phyloP scores from a whole-genome alignment of 1,140 invertebrate species.

The Lasioglossum baleicum region DNA sequence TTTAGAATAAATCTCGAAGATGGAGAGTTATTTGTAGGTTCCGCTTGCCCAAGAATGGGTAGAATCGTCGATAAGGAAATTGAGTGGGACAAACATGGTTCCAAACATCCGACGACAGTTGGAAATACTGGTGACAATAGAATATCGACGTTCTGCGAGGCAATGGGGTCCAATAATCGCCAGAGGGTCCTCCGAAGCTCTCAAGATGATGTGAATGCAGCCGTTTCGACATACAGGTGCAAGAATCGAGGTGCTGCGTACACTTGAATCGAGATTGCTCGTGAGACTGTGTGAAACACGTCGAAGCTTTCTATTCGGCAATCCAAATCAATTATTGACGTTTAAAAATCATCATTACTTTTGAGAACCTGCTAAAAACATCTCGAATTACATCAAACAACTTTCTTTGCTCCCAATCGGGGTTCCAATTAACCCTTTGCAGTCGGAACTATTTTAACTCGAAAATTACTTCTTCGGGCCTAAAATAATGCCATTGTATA shows the following conservation, averaged over 20 bases:
- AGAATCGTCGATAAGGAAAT: neutral
- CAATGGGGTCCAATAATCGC: slow-evolving; percentile 46
- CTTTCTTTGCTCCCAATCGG: too few relatives aligned
- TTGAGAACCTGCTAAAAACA: too few relatives aligned
- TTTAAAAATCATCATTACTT: too few relatives aligned
- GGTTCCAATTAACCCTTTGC: too few relatives aligned
- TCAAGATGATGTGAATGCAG: slow-evolving; percentile 35
- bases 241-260: neutral
- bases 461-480: too few relatives aligned
- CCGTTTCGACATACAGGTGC: slow-evolving; percentile 20
- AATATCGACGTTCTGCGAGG: slow-evolving; percentile 38
- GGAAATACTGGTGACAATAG: neutral
- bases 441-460: too few relatives aligned
- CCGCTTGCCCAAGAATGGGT: too few relatives aligned
- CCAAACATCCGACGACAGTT: neutral
- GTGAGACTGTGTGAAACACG: neutral
- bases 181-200: slow-evolving; percentile 24
- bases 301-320: neutral
- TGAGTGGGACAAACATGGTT: neutral
- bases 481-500: too few relatives aligned
- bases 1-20: too few relatives aligned
- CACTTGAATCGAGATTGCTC: neutral
- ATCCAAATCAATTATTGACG: too few relatives aligned
- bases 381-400: too few relatives aligned
- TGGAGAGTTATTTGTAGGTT: too few relatives aligned